phyloP scores from a whole-genome alignment of 2,888 invertebrate genomes.

The Mythimna pallens region DNA sequence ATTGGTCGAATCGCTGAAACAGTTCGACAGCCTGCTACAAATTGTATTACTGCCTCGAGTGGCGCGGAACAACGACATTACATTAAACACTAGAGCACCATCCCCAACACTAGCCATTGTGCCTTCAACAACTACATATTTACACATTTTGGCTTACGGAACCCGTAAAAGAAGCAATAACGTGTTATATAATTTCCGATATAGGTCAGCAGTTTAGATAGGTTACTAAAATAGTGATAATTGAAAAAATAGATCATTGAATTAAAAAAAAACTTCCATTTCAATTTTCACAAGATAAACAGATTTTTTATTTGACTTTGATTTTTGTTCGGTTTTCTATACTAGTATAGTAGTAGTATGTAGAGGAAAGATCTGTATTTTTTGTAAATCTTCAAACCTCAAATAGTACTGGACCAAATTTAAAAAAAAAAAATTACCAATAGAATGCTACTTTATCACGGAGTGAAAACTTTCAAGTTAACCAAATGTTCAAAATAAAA shows the following conservation, averaged over 20 bases:
- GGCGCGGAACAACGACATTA: slow-evolving; percentile 61
- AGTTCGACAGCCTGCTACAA: slow-evolving; percentile 89
- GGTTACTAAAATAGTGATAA: slow-evolving; percentile 19
- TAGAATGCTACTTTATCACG: too few species aligned
- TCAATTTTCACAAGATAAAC: neutral
- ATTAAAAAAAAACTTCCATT: neutral
- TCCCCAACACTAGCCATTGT: neutral
- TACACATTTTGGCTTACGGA: neutral
- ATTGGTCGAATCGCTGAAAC: slow-evolving; percentile 89
- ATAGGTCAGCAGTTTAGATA: slow-evolving; percentile 8
- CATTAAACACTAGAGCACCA: neutral
- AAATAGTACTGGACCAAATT: too few species aligned
- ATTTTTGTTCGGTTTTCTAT: neutral
- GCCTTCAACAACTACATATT: neutral
- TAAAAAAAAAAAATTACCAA: too few species aligned
- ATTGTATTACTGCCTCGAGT: slow-evolving; percentile 89
- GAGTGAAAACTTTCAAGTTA: too few species aligned
- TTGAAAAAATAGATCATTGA: neutral
- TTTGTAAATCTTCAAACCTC: too few species aligned
- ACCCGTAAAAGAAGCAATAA: neutral
- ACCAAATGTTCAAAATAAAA: too few species aligned
- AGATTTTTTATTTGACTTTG: neutral
- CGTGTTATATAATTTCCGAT: slow-evolving; percentile 1
- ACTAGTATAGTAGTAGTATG: neutral
- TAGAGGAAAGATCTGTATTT: neutral